Conservation (phyloP, 2,113 vertebrate genomes). For the Pycnonotus jocosus region DNA sequence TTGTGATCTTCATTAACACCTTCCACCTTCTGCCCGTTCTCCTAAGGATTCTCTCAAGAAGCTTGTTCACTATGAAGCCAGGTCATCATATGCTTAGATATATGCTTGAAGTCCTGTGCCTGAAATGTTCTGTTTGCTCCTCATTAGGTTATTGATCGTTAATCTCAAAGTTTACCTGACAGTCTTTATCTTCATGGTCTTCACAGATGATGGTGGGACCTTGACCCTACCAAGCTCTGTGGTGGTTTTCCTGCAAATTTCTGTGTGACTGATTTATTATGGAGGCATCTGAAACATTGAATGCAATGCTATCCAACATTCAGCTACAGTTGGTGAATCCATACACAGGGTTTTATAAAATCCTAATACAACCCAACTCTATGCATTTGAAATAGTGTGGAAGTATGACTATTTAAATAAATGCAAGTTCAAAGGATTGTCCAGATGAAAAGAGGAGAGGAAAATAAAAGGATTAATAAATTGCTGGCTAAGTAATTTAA, state of each 20-base stretch:
- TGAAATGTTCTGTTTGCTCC: background rate
- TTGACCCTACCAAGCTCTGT: background rate
- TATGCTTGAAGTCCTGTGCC: rapidly evolving
- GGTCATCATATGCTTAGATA: background rate
- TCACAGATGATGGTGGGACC: background rate
- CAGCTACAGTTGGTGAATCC: background rate
- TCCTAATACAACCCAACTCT: background rate
- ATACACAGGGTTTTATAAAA: background rate
- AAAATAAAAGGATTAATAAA: background rate
- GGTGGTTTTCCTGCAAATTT: background rate
- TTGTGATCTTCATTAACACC: background rate
- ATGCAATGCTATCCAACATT: background rate
- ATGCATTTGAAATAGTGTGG: background rate
- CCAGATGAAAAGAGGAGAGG: background rate
- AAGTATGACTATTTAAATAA: background rate
- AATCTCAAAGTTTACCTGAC: background rate
- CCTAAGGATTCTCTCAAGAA: background rate
- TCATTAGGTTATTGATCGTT: background rate
- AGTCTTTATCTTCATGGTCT: background rate
- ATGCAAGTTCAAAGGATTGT: background rate
- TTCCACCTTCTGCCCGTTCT: background rate
- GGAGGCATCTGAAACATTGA: background rate
- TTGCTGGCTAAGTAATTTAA: background rate
- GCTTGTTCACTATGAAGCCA: background rate
- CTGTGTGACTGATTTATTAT: background rate